phyloP scores from a whole-genome alignment of 2,797 vertebrate genomes.

The Vipera latastei region DNA sequence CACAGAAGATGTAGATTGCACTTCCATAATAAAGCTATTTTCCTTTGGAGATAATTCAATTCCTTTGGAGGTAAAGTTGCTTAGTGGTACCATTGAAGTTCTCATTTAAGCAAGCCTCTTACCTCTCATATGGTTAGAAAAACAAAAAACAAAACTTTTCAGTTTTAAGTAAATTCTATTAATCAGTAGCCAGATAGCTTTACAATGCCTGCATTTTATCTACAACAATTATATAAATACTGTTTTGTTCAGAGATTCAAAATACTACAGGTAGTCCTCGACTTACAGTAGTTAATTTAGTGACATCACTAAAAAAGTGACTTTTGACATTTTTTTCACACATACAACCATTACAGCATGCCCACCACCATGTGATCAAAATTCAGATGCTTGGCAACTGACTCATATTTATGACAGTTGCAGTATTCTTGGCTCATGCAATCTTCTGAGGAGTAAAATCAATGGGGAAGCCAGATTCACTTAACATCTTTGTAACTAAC shows the following conservation, averaged over 20 bases:
- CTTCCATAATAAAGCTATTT: conserved; percentile 33
- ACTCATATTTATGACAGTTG: no score
- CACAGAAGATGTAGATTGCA: background rate
- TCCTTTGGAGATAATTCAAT: conserved; percentile 9
- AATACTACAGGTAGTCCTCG: background rate
- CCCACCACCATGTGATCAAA: no score
- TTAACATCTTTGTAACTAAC: no score
- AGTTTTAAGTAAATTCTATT: background rate
- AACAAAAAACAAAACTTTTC: conserved; percentile 21
- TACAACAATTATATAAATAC: background rate
- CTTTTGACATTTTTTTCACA: no score
- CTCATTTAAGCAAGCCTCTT: conserved; percentile 32
- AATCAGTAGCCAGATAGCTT: conserved; percentile 22
- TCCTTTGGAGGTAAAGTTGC: conserved; percentile 20
- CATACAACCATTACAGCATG: no score
- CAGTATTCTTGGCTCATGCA: no score
- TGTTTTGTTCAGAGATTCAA: background rate
- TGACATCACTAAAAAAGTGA: no score
- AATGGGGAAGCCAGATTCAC: background rate
- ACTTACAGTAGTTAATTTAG: no score
- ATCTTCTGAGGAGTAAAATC: no score
- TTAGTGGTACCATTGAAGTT: conserved; percentile 16
- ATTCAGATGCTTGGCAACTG: no score
- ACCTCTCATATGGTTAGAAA: conserved; percentile 20
- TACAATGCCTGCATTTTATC: background rate